Percentiles rank a stretch among this genome's conserved stretches.
phyloP scores from a whole-genome alignment of 2,888 invertebrate species.

The Altica lythri region DNA sequence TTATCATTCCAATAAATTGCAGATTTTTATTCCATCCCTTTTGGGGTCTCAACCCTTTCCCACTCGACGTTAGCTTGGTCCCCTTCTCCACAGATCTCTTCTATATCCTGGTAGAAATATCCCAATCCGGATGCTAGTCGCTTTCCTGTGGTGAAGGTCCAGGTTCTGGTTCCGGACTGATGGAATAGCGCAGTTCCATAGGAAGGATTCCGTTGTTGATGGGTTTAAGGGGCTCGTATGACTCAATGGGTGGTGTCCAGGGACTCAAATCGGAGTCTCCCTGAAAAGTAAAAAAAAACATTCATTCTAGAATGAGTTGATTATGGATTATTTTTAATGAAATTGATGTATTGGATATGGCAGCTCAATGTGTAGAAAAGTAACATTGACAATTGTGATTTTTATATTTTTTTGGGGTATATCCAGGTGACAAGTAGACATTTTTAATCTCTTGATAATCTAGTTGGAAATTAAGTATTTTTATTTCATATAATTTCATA shows the following conservation, averaged over 20 bases:
- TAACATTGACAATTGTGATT: too few relatives aligned
- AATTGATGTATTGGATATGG: too few relatives aligned
- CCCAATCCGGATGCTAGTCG: conserved; percentile 54
- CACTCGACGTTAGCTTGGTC: conserved; percentile 36
- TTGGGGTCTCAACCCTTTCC: not conserved
- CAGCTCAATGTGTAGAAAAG: too few relatives aligned
- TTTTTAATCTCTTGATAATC: too few relatives aligned
- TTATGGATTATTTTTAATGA: too few relatives aligned
- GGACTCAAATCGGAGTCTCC: conserved; percentile 61
- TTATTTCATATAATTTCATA: too few relatives aligned
- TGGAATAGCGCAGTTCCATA: conserved; percentile 46
- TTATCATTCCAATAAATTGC: not conserved
- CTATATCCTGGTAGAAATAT: conserved; percentile 54
- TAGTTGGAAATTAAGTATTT: too few relatives aligned
- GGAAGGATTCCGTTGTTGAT: conserved; percentile 26
- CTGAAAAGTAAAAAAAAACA: conserved; percentile 46
- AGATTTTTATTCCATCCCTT: not conserved
- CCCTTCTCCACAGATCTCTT: conserved; percentile 6
- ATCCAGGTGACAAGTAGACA: too few relatives aligned
- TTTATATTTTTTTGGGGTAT: too few relatives aligned
- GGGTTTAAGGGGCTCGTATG: conserved; percentile 39
- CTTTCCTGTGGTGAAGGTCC: conserved; percentile 49
- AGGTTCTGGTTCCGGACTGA: conserved; percentile 51
- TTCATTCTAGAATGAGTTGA: too few relatives aligned
- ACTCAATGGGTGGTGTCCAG: conserved; percentile 47